Evolutionary conservation across 1,140 invertebrate species (phyloP).

Genomic region (Meloidogyne floridensis): DNA sequence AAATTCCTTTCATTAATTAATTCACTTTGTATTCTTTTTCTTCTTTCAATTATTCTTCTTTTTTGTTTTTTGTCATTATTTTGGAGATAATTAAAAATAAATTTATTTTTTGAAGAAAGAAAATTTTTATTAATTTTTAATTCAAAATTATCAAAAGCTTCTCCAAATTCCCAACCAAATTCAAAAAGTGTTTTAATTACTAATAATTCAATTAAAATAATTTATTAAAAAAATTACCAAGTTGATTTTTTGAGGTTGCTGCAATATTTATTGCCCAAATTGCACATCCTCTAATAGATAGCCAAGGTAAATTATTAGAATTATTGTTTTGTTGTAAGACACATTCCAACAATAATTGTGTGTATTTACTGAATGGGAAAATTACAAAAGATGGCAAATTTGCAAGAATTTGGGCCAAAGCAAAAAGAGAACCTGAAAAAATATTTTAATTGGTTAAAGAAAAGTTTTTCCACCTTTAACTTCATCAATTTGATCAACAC

Average conservation of each 20-base stretch:
- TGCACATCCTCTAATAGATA: conserved; percentile 18
- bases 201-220: neutral
- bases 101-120: neutral
- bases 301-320: neutral
- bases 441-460: neutral
- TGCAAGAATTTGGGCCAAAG: conserved; percentile 20
- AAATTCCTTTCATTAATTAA: neutral
- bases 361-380: neutral
- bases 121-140: neutral
- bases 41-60: neutral
- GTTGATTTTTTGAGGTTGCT: neutral
- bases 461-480: neutral
- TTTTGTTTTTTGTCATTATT: neutral
- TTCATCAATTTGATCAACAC: neutral
- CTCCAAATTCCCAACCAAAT: neutral
- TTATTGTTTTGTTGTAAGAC: conserved; percentile 11
- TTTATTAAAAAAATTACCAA: neutral
- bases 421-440: conserved; percentile 16
- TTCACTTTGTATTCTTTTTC: neutral
- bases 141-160: conserved; percentile 3
- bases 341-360: neutral
- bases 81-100: too few relatives aligned
- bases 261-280: conserved; percentile 33
- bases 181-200: neutral
- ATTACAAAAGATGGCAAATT: neutral